Evolutionary conservation across 2,888 invertebrate species (phyloP), one percentile per base, ranked within the genome.

Genomic region (Cheilosia grossa): DNA sequence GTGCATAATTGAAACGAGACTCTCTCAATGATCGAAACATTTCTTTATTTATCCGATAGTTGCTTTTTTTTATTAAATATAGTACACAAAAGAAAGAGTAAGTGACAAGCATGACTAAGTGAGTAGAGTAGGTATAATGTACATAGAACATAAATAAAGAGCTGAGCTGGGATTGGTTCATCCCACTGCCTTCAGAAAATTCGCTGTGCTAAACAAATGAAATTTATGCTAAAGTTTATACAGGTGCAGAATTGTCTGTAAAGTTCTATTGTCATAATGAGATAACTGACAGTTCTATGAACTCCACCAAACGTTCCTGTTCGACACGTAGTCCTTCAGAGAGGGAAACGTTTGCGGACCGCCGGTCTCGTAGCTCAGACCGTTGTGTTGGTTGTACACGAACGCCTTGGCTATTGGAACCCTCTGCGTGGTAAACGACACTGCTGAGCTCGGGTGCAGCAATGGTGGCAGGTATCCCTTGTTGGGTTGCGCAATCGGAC

Each of bases 351-450:
- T 88, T 69, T 91, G 91, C 0, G 92, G 91, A 13, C 91, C 91
- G 9, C 87, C 87, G 2, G 91, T 89, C 79, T 92, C 92, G 37
- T 89, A 92, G 67, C 88, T 90, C 49, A 92, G 86, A 24, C 91
- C 92, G 51, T 92, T 92, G 87, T 92, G 91, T 82, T 92, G 91
- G 86, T 92, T 92, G 75, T 90, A 92, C 3, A 92, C 88, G 77
- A 89, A 92, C 0, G 91, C 91, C 87, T 91, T 92, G 73, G 92
- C 91, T 56, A 89, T n/a, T 3, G 88, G 87, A 58, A 85, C 59
- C 30, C 51, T 72, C 54, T 87, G 88, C 4, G 88, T 88, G 15
- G 87, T 85, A 40, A 53, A 86, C 37, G 21, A 2, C 33, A 66
- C 10, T 7, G 85, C 17, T 80, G 51, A 44, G 7, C n/a, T 24